Conservation (phyloP, 2,113 vertebrate genomes). For the Pyxicephalus adspersus region DNA sequence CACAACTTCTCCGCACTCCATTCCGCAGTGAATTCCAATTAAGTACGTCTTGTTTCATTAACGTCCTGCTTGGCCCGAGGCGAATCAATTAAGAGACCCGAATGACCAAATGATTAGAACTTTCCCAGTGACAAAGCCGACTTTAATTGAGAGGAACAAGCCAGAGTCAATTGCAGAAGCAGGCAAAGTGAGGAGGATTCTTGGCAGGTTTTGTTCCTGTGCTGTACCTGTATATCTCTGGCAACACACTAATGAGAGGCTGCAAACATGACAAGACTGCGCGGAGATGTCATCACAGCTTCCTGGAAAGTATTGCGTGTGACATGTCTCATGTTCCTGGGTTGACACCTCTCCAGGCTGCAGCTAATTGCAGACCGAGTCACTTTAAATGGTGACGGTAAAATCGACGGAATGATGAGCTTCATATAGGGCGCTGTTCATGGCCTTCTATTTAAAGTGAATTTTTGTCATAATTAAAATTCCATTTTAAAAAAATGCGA, state of each 20-base stretch:
- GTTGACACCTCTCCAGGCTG: neutral
- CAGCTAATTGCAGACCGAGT: neutral
- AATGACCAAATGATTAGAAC: too few species aligned
- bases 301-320: neutral
- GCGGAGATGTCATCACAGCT: neutral
- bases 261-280: neutral
- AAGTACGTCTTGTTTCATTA: too few species aligned
- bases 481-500: too few species aligned
- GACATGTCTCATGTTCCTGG: slow-evolving; percentile 13
- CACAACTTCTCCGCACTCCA: too few species aligned
- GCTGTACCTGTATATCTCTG: neutral
- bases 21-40: too few species aligned
- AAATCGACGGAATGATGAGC: neutral
- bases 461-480: too few species aligned
- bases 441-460: neutral
- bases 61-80: too few species aligned
- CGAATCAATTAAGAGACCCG: too few species aligned
- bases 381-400: neutral
- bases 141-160: neutral
- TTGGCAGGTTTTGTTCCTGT: neutral
- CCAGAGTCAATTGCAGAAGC: neutral
- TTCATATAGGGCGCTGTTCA: neutral
- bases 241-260: slow-evolving; percentile 29
- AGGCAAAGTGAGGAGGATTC: neutral
- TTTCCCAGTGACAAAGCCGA: too few species aligned